A percentile compares a stretch with the other conserved stretches of the same genome.
phyloP scores from a whole-genome alignment of 2,888 invertebrate genomes.

The Nephrotoma guestfalica region DNA sequence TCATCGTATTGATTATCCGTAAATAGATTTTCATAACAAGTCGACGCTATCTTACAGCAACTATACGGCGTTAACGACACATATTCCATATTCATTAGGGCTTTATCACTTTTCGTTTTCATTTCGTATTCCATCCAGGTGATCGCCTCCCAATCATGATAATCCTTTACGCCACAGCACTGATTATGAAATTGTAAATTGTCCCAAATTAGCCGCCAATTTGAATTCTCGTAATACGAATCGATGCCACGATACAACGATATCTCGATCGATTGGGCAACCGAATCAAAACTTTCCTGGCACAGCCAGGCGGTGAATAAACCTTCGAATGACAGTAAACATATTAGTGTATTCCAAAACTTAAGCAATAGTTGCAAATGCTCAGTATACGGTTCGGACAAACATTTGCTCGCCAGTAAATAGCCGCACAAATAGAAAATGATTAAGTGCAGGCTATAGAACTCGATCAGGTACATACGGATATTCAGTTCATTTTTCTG shows the following conservation, averaged over 20 bases:
- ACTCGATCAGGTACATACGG: constrained; percentile 9
- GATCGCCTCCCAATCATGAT: constrained; percentile 22
- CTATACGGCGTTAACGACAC: constrained; percentile 12
- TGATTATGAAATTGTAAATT: constrained; percentile 22
- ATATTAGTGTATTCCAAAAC: constrained; percentile 12
- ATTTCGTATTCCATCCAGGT: constrained; percentile 10
- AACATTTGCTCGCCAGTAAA: constrained; percentile 5
- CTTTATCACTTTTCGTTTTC: background rate
- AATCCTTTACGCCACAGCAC: constrained; percentile 27
- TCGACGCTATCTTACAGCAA: constrained; percentile 11
- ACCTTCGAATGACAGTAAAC: constrained; percentile 9
- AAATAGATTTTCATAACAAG: constrained; percentile 8
- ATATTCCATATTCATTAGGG: background rate
- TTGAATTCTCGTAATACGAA: constrained; percentile 24
- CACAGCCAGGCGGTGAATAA: constrained; percentile 5
- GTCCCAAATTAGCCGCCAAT: constrained; percentile 30
- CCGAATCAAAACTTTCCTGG: background rate
- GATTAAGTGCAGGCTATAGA: constrained; percentile 10
- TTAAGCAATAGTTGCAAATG: constrained; percentile 10
- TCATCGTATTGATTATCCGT: background rate
- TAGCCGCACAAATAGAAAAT: constrained; percentile 10
- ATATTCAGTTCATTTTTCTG: constrained; percentile 9
- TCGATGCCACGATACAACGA: constrained; percentile 25
- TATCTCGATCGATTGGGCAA: constrained; percentile 14
- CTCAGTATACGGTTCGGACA: constrained; percentile 8